Evolutionary conservation across 2,113 vertebrate genomes (phyloP).

Genomic region (Chionomys nivalis): DNA sequence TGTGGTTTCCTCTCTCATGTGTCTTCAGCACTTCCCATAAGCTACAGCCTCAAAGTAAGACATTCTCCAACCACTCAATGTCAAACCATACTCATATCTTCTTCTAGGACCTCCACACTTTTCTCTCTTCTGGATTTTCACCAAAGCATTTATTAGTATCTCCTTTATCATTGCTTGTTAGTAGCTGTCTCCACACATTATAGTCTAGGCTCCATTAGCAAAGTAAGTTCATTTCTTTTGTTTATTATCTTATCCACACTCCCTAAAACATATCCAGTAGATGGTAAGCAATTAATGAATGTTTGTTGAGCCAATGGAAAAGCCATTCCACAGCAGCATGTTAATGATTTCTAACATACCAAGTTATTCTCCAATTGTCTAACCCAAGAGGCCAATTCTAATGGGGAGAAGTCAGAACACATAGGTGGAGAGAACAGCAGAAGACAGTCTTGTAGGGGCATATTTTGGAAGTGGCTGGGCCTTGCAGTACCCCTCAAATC

Average conservation of each 20-base stretch:
- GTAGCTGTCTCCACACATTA: not conserved
- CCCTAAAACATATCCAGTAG: not conserved
- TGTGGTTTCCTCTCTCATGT: not conserved
- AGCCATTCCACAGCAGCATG: not conserved
- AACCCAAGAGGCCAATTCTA: not conserved
- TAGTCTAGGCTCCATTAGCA: not conserved
- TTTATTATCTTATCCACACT: not conserved
- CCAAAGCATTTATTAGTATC: not conserved
- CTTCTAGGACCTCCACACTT: not conserved
- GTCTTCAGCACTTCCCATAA: not conserved
- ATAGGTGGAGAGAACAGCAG: not conserved
- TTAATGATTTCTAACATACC: conserved; percentile 3
- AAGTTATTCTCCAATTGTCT: not conserved
- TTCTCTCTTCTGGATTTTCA: not conserved
- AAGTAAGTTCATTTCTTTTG: conserved; percentile 29
- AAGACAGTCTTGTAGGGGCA: not conserved
- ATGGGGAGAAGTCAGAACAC: not conserved
- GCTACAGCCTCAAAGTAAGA: not conserved
- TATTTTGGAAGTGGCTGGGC: not conserved
- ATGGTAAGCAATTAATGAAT: not conserved
- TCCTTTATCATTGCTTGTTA: not conserved
- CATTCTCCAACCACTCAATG: not conserved
- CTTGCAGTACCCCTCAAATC: conserved; percentile 32
- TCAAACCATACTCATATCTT: not conserved
- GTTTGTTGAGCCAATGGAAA: not conserved